Evolutionary conservation across 2,113 vertebrate species (phyloP), one percentile per base, ranked within the genome.

Genomic region (Phodopus roborovskii): DNA sequence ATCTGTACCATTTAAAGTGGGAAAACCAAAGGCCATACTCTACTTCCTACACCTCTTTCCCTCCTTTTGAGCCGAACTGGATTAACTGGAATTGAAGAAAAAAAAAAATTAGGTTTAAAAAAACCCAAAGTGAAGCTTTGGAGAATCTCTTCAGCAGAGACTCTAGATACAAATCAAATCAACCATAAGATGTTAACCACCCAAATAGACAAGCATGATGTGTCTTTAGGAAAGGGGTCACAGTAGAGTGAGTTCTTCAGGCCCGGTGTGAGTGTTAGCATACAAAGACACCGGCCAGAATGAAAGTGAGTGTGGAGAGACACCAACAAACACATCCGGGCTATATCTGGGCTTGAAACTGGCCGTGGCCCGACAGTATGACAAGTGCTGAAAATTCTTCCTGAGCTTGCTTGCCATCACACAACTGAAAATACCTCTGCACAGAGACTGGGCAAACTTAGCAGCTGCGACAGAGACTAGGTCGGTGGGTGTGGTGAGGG

Each of bases 121-220:
- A 94, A 83, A 30, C 22, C 22, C 50, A 36, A 90, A 33, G 42
- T 50, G 39, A 58, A 24, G 58, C 66, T 95, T 92, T 87, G 71
- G 60, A 93, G 95, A 95, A 78, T 33, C 64, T 73, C 26, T 68
- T 84, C 84, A 89, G 92, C 36, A 73, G 82, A 87, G 70, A 87
- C 86, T 84, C 60, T 71, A 83, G 70, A 81, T 60, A 85, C 71
- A 91, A 93, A 62, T 19, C 71, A 24, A 19, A 62, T 19, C 71
- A 24, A 19, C 90, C 28, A 73, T 78, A 66, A 86, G 88, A 68
- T 58, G 50, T 42, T 68, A 45, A 92, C 74, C 74, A 91, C 56
- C 82, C 11, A 81, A 87, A 66, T 19, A 87, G 79, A 93, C 90
- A 74, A 75, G 64, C 30, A 17, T 66, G 56, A 66, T 64, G 42